Base-by-base conservation (phyloP, 2,113 vertebrate genomes). In the Catharus bicknelli region DNA sequence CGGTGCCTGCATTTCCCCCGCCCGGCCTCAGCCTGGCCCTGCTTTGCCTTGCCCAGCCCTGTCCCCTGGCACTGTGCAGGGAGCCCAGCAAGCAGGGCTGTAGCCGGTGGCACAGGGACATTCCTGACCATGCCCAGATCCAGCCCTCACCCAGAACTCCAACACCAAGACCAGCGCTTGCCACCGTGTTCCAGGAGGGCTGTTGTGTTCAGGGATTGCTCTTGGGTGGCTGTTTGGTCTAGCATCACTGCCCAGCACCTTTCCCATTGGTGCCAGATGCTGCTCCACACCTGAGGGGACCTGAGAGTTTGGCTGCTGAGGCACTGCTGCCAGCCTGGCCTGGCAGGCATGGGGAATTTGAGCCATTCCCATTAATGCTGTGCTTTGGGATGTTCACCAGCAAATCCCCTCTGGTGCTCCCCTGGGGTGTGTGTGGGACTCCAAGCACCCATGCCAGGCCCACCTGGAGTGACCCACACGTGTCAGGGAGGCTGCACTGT, bases 391-490 rank as follows among this genome's bases (percentile, higher is more conserved):
- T 66, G 78, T 11, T 77, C 47, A 82, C 54, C 84, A 68, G 62
- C 20, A 57, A 59, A 7, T 0, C 9, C 34, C 36, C 9, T 50
- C 74, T 9, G 40, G 40, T 72, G 69, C 66, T 42, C 67, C 76
- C 42, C 68, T 43, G 47, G 21, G 1, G 6, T 3, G 50, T 7
- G 27, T 25, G 54, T 27, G 48, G 3, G 4, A 11, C 64, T 17
- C 25, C 0, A 4, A 42, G 63, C 7, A 30, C 18, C 47, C 26
- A 2, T 0, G 1, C 50, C 42, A 21, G 42, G 45, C 58, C 66
- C 34, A 19, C 69, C 48, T 6, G 1, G 23, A 34, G 0, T 1
- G 32, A 32, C 36, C 32, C 25, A 4, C 0, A 0, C 0, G 0
- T n/a, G 47, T 11, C 12, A 13, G 36, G 16, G 59, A 32, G 36